phyloP scores from a whole-genome alignment of 2,113 vertebrate genomes.

The Microcebus ravelobensis region DNA sequence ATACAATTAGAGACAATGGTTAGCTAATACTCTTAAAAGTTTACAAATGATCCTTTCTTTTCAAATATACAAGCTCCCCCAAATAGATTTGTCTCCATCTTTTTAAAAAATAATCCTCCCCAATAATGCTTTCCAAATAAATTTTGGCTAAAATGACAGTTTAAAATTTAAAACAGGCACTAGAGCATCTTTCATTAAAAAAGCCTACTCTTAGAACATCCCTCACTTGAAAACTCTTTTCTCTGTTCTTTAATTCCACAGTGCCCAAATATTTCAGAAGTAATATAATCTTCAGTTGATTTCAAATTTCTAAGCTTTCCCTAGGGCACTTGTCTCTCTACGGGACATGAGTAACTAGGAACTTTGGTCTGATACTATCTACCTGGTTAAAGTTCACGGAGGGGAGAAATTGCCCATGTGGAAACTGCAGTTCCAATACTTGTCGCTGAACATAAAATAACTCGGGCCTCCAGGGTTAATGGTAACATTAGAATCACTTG shows the following conservation, averaged over 20 bases:
- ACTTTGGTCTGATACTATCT: slow-evolving; percentile 55
- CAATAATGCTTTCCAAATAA: slow-evolving; percentile 29
- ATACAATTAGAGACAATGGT: no score
- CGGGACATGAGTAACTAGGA: slow-evolving; percentile 53
- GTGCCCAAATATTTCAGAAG: slow-evolving; percentile 67
- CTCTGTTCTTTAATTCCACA: slow-evolving; percentile 63
- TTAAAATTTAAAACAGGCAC: slow-evolving; percentile 51
- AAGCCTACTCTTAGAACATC: slow-evolving; percentile 24
- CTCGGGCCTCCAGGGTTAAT: slow-evolving; percentile 74
- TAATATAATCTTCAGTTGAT: slow-evolving; percentile 72
- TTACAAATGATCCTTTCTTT: not conserved
- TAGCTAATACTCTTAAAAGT: not conserved
- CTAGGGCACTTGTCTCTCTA: slow-evolving; percentile 48
- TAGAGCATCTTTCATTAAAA: not conserved
- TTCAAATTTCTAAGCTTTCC: slow-evolving; percentile 68
- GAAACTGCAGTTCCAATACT: slow-evolving; percentile 56
- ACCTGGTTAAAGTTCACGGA: slow-evolving; percentile 65
- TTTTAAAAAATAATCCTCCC: not conserved
- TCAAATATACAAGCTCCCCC: not conserved
- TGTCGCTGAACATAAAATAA: slow-evolving; percentile 67
- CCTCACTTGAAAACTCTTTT: slow-evolving; percentile 59
- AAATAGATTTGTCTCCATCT: not conserved
- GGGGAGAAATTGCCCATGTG: slow-evolving; percentile 62
- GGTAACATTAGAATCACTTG: slow-evolving; percentile 80
- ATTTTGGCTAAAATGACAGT: not conserved